Evolutionary conservation across 2,113 vertebrate genomes (phyloP).

Genomic region (Sylvietta virens): DNA sequence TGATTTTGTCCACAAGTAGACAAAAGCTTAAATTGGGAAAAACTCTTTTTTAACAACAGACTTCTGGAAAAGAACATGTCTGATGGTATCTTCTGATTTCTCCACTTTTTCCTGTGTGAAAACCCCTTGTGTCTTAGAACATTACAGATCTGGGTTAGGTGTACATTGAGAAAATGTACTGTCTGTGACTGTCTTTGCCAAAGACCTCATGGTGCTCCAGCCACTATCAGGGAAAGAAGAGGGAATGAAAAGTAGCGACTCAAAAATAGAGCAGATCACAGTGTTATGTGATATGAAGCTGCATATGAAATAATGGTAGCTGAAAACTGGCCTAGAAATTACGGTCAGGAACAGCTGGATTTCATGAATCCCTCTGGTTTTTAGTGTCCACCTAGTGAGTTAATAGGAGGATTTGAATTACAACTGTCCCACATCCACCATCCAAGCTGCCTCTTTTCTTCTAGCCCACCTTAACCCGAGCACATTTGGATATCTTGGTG

Average conservation of each 20-base stretch:
- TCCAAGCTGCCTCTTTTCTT: background rate
- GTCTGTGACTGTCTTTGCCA: background rate
- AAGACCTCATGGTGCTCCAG: background rate
- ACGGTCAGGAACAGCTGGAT: background rate
- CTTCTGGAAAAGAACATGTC: background rate
- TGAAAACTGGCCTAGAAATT: background rate
- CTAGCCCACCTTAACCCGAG: background rate
- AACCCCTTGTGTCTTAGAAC: rapidly evolving
- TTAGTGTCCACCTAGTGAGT: background rate
- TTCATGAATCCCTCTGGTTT: background rate
- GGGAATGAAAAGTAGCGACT: background rate
- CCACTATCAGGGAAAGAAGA: rapidly evolving
- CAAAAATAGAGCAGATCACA: background rate
- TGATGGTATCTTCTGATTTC: background rate
- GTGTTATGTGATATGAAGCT: background rate
- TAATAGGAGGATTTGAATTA: background rate
- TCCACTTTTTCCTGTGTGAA: background rate
- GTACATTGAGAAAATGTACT: background rate
- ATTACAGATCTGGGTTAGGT: background rate
- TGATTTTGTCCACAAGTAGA: background rate
- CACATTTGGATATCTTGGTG: background rate
- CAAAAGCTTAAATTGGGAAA: background rate
- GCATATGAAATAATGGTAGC: background rate
- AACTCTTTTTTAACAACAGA: background rate
- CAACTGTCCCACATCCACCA: rapidly evolving